These are phyloP conservation scores for Clunio marinus DNA, from an alignment of 2,888 invertebrate species.

Conservation along the genomic window DNA sequence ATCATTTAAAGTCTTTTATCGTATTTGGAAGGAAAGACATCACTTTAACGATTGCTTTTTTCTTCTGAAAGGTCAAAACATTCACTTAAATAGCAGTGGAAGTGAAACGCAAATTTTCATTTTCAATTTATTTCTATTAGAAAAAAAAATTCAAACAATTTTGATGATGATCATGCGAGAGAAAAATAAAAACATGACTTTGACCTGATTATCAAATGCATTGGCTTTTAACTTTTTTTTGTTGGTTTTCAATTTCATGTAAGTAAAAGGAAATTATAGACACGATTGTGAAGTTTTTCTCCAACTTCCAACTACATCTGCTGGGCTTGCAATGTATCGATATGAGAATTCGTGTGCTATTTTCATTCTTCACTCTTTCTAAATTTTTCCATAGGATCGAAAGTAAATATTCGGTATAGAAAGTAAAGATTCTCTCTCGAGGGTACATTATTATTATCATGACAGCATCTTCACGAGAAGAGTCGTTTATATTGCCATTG, in stretches of 20 bases:
- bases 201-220: slow-evolving; percentile 33
- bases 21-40: neutral
- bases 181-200: slow-evolving; percentile 31
- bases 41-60: neutral
- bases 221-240: slow-evolving; percentile 1
- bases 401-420: slow-evolving; percentile 10
- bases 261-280: slow-evolving; percentile 30
- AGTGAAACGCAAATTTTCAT: neutral
- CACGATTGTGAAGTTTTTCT: neutral
- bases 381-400: no score
- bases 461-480: slow-evolving; percentile 30
- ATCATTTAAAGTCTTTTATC: neutral
- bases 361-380: neutral
- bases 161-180: neutral
- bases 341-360: slow-evolving; percentile 21
- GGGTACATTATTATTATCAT: slow-evolving; percentile 33
- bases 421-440: slow-evolving; percentile 25
- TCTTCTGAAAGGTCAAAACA: neutral
- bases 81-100: no score
- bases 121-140: no score
- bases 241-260: slow-evolving; percentile 11
- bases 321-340: no score
- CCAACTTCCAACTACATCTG: neutral
- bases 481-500: slow-evolving; percentile 21
- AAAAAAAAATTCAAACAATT: neutral